phyloP scores from a whole-genome alignment of 1,140 invertebrate species.

The Neodiprion pinetum region DNA sequence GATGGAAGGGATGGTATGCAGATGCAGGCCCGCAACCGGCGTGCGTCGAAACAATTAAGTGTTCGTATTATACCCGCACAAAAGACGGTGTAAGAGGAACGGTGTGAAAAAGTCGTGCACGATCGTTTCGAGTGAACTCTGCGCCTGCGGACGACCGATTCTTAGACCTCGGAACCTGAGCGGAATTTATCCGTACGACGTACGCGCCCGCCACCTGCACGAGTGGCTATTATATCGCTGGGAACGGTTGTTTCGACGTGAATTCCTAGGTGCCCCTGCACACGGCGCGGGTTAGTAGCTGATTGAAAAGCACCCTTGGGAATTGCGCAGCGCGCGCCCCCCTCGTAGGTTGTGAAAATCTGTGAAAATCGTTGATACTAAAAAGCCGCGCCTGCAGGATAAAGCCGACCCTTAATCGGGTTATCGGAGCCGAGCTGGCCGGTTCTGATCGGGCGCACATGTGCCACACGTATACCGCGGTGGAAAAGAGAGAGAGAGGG shows the following conservation, averaged over 20 bases:
- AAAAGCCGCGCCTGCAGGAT: background rate
- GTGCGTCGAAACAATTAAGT: too few relatives aligned
- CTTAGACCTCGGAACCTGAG: background rate
- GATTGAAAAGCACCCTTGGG: constrained; percentile 13
- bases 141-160: background rate
- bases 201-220: too few relatives aligned
- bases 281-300: background rate
- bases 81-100: too few relatives aligned
- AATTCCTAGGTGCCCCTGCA: background rate
- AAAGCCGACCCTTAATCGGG: constrained; percentile 12
- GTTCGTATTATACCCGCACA: too few relatives aligned
- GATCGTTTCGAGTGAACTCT: too few relatives aligned
- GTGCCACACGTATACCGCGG: background rate
- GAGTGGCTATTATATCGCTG: background rate
- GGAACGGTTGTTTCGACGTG: background rate
- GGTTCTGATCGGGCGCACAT: constrained; percentile 1
- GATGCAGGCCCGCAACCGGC: background rate
- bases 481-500: too few relatives aligned
- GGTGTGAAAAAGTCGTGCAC: too few relatives aligned
- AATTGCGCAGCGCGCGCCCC: background rate
- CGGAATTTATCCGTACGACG: background rate
- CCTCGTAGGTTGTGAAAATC: background rate
- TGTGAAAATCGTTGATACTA: constrained; percentile 13
- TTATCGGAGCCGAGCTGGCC: background rate
- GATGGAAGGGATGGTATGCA: too few relatives aligned